Evolutionary conservation across 2,113 vertebrate species (phyloP), one percentile per base, ranked within the genome.

Genomic region (Phycodurus eques): DNA sequence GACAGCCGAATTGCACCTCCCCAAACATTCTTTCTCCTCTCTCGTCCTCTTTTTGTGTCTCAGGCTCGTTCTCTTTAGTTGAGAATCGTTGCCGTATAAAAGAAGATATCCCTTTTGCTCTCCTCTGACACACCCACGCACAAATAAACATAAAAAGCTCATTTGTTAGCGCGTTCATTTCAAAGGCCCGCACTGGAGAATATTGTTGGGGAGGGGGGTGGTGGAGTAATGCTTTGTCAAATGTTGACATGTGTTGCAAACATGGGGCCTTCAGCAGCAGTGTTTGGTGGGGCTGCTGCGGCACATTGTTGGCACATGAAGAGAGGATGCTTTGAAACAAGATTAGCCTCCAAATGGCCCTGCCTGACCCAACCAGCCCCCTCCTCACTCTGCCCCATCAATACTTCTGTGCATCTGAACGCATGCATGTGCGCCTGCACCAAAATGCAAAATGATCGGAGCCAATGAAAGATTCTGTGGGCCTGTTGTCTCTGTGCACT

Each of bases 141-240:
- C 90, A 90, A 92, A 92, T 90, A 92, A 92, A 93, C 89, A 91
- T 90, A 91, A 92, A 92, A 92, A 86, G 90, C 87, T 93, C 88
- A 93, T 93, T 92, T 91, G 90, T 92, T 92, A 92, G 90, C 87
- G 70, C 76, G 81, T 87, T 89, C 82, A 83, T 91, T 91, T 92
- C 85, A 53, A 80, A 78, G 87, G 90, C 83, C 89, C 73, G 84
- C 85, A 88, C 83, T 87, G 81, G 80, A 80, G 89, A 90, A 89
- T 86, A 92, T 90, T 88, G 89, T 87, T 74, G 67, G 80, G 80
- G 71, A 73, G 84, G 79, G 67, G 73, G 22, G 43, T 8, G 43
- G 22, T 4, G 76, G 83, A 87, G 83, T 84, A 88, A 90, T 89
- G 91, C 90, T 92, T 90, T 92, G 90, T 92, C 92, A 90, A 92